Evolutionary conservation across 2,797 vertebrate species (phyloP).

Genomic region (Salmo trutta): DNA sequence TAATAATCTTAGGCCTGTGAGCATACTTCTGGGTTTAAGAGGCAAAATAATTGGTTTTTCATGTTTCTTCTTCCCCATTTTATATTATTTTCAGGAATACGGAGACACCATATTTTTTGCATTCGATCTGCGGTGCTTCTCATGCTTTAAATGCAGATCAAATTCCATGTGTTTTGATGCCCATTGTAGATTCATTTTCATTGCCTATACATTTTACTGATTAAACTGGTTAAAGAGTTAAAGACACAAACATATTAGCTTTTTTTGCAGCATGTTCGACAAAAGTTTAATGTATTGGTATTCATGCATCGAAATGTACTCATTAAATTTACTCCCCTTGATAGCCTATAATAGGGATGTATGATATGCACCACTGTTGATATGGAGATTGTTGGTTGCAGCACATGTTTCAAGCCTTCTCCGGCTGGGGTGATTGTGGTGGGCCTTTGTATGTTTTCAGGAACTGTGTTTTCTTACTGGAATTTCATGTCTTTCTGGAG

Average conservation of each 20-base stretch:
- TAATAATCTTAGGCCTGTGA: background rate
- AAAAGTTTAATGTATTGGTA: background rate
- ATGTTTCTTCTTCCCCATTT: background rate
- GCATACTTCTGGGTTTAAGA: too few relatives aligned
- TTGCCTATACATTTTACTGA: background rate
- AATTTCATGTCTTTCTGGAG: background rate
- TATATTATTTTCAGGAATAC: too few relatives aligned
- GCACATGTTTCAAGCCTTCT: background rate
- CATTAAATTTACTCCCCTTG: background rate
- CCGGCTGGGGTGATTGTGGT: background rate
- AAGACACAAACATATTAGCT: background rate
- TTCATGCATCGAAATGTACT: background rate
- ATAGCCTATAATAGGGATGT: too few relatives aligned
- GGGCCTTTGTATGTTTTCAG: background rate
- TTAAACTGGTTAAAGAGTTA: background rate
- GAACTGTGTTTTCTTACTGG: constrained; percentile 8
- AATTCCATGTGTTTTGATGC: background rate
- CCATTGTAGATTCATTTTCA: background rate
- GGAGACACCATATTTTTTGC: constrained; percentile 1
- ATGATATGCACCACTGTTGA: too few relatives aligned
- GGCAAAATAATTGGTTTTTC: background rate
- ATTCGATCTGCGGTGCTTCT: constrained; percentile 24
- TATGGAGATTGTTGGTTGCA: background rate
- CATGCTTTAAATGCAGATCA: background rate
- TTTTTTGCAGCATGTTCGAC: background rate